phyloP scores from a whole-genome alignment of 2,113 vertebrate species.

The Hucho hucho region DNA sequence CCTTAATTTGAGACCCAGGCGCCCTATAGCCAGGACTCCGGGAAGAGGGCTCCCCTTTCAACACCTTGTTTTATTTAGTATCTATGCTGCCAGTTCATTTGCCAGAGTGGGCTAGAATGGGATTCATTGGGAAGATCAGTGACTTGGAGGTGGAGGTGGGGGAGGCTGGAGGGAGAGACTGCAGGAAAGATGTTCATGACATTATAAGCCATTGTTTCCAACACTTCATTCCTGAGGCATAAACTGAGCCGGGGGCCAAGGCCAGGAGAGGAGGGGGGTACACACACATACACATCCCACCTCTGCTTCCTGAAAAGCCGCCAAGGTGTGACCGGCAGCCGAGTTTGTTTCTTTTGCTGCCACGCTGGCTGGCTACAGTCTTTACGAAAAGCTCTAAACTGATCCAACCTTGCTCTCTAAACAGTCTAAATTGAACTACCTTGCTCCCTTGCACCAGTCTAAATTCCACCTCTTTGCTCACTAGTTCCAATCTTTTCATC shows the following conservation, averaged over 20 bases:
- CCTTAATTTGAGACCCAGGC: slow-evolving; percentile 53
- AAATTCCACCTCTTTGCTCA: background rate
- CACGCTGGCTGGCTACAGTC: background rate
- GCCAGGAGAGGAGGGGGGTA: background rate
- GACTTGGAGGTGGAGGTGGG: slow-evolving; percentile 34
- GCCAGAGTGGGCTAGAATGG: slow-evolving; percentile 50
- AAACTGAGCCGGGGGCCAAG: slow-evolving; percentile 41
- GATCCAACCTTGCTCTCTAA: background rate
- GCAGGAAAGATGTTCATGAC: slow-evolving; percentile 54
- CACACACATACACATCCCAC: slow-evolving; percentile 24
- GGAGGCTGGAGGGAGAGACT: slow-evolving; percentile 24
- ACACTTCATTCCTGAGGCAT: slow-evolving; percentile 53
- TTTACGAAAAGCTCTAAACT: background rate
- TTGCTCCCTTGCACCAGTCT: background rate
- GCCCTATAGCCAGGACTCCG: slow-evolving; percentile 18
- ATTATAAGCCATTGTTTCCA: slow-evolving; percentile 60
- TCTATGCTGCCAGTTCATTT: slow-evolving; percentile 50
- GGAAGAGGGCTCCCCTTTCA: slow-evolving; percentile 59
- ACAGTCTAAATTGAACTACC: background rate
- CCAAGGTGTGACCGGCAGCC: slow-evolving; percentile 35
- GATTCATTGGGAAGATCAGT: slow-evolving; percentile 54
- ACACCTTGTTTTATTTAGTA: slow-evolving; percentile 66
- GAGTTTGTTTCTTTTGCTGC: slow-evolving; percentile 20
- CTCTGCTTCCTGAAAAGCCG: slow-evolving; percentile 42
- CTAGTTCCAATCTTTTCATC: slow-evolving; percentile 4